Evolutionary conservation across 1,140 invertebrate genomes (phyloP), one percentile per base, ranked within the genome.

Genomic region (Drepana arcuata): DNA sequence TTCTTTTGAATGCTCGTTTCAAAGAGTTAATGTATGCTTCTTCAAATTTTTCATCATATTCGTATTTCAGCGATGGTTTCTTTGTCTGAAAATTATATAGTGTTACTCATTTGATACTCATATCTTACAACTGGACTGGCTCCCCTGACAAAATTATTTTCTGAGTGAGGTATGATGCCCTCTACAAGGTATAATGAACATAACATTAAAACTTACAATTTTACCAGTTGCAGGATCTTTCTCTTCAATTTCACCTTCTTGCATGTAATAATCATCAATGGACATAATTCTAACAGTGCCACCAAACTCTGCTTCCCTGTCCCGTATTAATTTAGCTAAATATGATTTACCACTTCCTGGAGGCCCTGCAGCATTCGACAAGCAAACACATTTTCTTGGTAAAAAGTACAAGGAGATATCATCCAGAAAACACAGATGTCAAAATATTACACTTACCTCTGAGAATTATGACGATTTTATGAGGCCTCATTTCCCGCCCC

Each of bases 201-300:
- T 46, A 32, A 29, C 26, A 41, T 27, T 21, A 41, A 23, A 34
- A 65, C 68, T 54, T 47, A 82, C 78, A 13, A 66, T 61, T 61
- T 78, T 93, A 7, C 93, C 93, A 37, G 92, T 93, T 49, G 92
- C 89, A 4, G 88, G 84, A 65, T 95, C 93, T 16, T 86, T 87
- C 46, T 91, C 87, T 61, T 91, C 88, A 53, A 91, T 90, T 74
- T 97, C 95, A 31, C 90, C 88, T 85, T 98, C 96, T 27, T 92
- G 90, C 82, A 97, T 92, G 60, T 97, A 98, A 77, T 98, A 99
- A 84, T 99, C 96, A 81, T 99, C 96, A 25, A 99, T 87, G 46
- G 93, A 95, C 34, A 98, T 86, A 58, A 99, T 96, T 48, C 96
- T 86, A 1, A 92, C 93, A 41, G 90, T 89, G 1, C 75, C 73